Evolutionary conservation across 1,140 invertebrate genomes (phyloP).

Genomic region (Pogonus chalceus): DNA sequence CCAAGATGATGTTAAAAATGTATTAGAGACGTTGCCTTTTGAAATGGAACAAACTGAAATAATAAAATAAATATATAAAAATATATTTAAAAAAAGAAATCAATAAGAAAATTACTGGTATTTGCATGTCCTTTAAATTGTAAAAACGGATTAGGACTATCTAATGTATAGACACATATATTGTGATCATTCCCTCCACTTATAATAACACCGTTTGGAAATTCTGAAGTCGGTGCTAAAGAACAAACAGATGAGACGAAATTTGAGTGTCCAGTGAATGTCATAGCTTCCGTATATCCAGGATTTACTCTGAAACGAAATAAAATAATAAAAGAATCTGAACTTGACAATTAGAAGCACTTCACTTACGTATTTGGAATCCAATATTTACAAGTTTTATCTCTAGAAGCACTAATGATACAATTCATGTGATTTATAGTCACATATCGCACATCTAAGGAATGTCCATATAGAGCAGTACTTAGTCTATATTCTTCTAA

Average conservation of each 20-base stretch:
- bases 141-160: conserved; percentile 47
- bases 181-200: conserved; percentile 83
- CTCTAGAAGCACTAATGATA: conserved; percentile 76
- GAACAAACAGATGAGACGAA: conserved; percentile 75
- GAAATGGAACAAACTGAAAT: conserved; percentile 54
- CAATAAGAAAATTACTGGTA: conserved; percentile 41
- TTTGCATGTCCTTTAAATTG: conserved; percentile 71
- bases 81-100: not conserved
- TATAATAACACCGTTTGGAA: conserved; percentile 67
- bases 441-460: conserved; percentile 72
- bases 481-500: conserved; percentile 50
- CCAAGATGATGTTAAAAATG: conserved; percentile 79
- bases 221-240: conserved; percentile 53
- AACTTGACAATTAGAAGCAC: conserved; percentile 1
- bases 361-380: conserved; percentile 58
- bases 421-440: conserved; percentile 52
- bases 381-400: conserved; percentile 79
- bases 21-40: conserved; percentile 40
- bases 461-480: conserved; percentile 65
- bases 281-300: conserved; percentile 44
- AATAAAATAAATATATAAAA: conserved; percentile 11
- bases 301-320: conserved; percentile 21
- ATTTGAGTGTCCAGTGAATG: conserved; percentile 72
- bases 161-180: conserved; percentile 64
- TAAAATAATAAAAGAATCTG: not conserved